Base-by-base conservation (phyloP, 2,797 vertebrate genomes). In the Cyprinodon diabolis region DNA sequence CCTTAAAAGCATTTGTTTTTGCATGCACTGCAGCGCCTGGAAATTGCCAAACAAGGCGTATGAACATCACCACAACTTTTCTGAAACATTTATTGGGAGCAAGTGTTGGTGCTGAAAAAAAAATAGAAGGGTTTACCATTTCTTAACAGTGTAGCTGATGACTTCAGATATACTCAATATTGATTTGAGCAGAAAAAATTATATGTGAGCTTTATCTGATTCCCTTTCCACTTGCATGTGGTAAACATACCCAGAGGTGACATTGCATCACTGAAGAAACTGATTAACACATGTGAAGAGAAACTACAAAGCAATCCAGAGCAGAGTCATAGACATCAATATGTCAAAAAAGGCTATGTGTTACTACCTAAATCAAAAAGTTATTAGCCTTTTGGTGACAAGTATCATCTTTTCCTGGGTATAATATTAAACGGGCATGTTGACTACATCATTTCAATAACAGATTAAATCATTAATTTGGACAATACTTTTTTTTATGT, bases 151-250 rank as follows among this genome's bases (percentile, higher is more conserved):
- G 21, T 21, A 23, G 47, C 49, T n/a, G 21, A 54, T 25, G 35
- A 15, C 30, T 63, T 63, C 47, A 52, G 70, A 51, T 25, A 35
- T 23, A 60, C 8, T 1, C 14, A 47, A 9, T 62, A 52, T 72
- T 72, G 70, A 72, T 72, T 63, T 49, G 19, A n/a, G 62, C 69
- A 52, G 30, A 63, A 37, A 63, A 51, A 37, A 7, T 12, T 70
- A 47, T 70, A 21, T 30, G 57, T n/a, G 45, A 63, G 70, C 58
- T 35, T 72, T 60, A 52, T 72, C 57, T 63, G 10, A 47, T 47
- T 19, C 40, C 30, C 25, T 71, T 62, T 45, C 10, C 7, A 19
- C 19, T 63, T 43, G 15, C 15, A 4, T 51, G 47, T 21, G 15
- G 47, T 51, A 63, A 71, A 71, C 57, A 71, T 47, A 56, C 47